Base-by-base conservation (phyloP, 2,797 vertebrate genomes). In the Cirrhinus mrigala region DNA sequence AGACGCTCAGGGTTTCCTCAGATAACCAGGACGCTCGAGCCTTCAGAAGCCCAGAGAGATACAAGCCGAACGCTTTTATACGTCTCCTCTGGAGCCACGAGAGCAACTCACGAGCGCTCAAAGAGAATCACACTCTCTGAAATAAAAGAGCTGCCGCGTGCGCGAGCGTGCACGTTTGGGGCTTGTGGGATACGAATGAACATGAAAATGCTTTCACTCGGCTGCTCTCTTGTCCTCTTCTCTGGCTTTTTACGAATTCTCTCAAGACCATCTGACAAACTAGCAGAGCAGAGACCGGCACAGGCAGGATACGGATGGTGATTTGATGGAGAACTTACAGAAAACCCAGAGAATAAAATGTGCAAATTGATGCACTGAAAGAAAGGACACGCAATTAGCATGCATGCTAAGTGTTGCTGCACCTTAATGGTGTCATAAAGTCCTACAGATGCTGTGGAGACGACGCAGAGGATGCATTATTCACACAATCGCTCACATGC, bases 181-280 rank as follows among this genome's bases (percentile, higher is more conserved):
- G 64, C 79, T 77, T 29, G 48, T 88, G 88, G 88, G 89, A 87
- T 86, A 20, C 87, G 91, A 91, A 90, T 90, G 93, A 95, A 95
- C 94, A 95, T 91, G 93, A 92, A 96, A 95, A 96, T 93, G 94
- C 95, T 96, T 94, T 96, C 93, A 94, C 91, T 90, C 86, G 50
- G 29, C 78, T 69, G 70, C 79, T 66, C 79, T 78, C 87, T 78
- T 68, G 83, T 73, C 58, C 56, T 70, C 62, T 62, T 78, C 60
- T 76, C 56, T 60, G 66, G 86, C 84, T 88, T 86, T 68, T 87
- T 85, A 88, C 66, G 44, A 87, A 79, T 58, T 73, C 89, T 79
- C 86, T 73, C 22, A 87, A 90, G 91, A 92, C 87, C 87, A 87
- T 84, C 89, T 90, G 89, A 82, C 83, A 78, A 79, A 58, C 29